These are phyloP conservation scores for Oncopeltus fasciatus DNA, from an alignment of 1,140 invertebrate genomes.

Conservation along the genomic window DNA sequence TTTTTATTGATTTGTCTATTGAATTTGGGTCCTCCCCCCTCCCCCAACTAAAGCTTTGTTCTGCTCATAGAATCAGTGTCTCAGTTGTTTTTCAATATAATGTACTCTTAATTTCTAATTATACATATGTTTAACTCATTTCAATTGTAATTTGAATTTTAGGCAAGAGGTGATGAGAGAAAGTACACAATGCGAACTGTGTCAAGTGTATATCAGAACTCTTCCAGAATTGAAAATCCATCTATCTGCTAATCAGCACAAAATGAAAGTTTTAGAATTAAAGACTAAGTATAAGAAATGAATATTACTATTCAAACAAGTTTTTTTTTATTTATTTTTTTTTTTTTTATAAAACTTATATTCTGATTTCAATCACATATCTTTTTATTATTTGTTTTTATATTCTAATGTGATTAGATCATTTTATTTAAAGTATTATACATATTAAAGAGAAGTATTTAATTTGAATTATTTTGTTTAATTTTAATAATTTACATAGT, in stretches of 20 bases:
- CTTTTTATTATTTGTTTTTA: too few relatives aligned
- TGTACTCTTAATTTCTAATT: background rate
- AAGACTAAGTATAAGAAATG: too few relatives aligned
- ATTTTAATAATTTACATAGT: too few relatives aligned
- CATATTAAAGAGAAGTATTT: too few relatives aligned
- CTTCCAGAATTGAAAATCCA: background rate
- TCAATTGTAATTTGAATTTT: background rate
- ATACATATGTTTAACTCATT: background rate
- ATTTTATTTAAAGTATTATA: too few relatives aligned
- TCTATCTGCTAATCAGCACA: background rate
- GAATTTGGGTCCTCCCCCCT: background rate
- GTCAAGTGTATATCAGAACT: background rate
- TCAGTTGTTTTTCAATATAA: background rate
- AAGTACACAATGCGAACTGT: background rate
- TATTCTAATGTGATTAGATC: too few relatives aligned
- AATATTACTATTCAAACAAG: too few relatives aligned
- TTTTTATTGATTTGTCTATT: background rate
- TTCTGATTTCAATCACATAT: too few relatives aligned
- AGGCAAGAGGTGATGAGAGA: background rate
- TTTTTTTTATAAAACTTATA: too few relatives aligned
- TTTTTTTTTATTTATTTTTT: too few relatives aligned
- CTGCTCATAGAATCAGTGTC: background rate
- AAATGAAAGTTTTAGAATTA: background rate
- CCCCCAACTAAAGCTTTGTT: background rate
- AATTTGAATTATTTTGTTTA: too few relatives aligned